A percentile compares a stretch with the other conserved stretches of the same genome.
Evolutionary conservation across 2,797 vertebrate species (phyloP).

Genomic region (Acomys russatus): DNA sequence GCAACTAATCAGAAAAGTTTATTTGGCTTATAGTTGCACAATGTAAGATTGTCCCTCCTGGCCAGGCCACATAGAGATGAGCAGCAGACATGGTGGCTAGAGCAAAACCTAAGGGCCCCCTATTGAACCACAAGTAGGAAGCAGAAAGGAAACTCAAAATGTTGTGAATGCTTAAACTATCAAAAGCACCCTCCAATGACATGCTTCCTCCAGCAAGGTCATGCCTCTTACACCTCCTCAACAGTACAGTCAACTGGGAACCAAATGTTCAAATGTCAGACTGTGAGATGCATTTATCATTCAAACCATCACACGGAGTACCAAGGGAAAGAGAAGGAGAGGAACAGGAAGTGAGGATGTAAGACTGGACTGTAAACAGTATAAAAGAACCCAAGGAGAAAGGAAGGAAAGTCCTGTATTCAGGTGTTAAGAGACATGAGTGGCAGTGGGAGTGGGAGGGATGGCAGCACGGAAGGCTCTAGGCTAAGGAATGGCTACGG

Average conservation of each 20-base stretch:
- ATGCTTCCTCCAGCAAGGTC: neutral
- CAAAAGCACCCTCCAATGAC: neutral
- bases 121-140: neutral
- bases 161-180: neutral
- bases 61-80: neutral
- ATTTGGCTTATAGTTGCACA: neutral
- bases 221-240: neutral
- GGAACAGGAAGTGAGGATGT: neutral
- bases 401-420: neutral
- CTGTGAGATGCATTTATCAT: too few species aligned
- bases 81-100: neutral
- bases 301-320: neutral
- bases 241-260: neutral
- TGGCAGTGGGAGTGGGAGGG: fast-evolving
- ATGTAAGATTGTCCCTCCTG: neutral
- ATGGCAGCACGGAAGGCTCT: fast-evolving
- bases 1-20: neutral
- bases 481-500: neutral
- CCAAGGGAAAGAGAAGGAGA: neutral
- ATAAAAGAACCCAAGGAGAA: neutral
- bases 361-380: neutral
- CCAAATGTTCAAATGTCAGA: neutral
- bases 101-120: neutral
- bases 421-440: neutral
- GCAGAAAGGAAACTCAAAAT: neutral